These are phyloP conservation scores for Chaitophorus viminalis DNA, from an alignment of 2,888 invertebrate genomes.

Conservation along the genomic window DNA sequence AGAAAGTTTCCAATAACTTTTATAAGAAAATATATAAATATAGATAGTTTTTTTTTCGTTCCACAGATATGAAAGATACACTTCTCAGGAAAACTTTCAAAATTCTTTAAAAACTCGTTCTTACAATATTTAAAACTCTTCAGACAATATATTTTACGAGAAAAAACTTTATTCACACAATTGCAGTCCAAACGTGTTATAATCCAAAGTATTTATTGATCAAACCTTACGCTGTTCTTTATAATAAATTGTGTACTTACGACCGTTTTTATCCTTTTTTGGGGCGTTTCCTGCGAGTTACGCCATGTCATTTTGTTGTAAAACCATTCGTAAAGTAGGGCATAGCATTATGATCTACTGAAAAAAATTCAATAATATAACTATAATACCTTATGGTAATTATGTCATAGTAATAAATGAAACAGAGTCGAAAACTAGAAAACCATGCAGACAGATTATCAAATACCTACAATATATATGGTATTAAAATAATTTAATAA, in stretches of 20 bases:
- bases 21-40: too few species aligned
- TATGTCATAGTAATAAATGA: too few species aligned
- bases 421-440: too few species aligned
- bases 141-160: conserved; percentile 22
- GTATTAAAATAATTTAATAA: too few species aligned
- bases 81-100: not conserved
- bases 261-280: not conserved
- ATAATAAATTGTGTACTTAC: conserved; percentile 20
- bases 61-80: not conserved
- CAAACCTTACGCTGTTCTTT: not conserved
- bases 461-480: too few species aligned
- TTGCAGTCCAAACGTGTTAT: conserved; percentile 3
- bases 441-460: too few species aligned
- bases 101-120: conserved; percentile 23
- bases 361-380: too few species aligned
- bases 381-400: too few species aligned
- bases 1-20: not conserved
- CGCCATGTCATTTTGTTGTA: not conserved
- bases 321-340: conserved; percentile 2
- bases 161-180: conserved; percentile 28
- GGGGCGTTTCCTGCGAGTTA: not conserved
- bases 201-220: conserved; percentile 43
- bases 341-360: not conserved
- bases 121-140: conserved; percentile 33
- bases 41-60: too few species aligned